Evolutionary conservation across 2,888 invertebrate genomes (phyloP).

Genomic region (Ptilodon capucinus): DNA sequence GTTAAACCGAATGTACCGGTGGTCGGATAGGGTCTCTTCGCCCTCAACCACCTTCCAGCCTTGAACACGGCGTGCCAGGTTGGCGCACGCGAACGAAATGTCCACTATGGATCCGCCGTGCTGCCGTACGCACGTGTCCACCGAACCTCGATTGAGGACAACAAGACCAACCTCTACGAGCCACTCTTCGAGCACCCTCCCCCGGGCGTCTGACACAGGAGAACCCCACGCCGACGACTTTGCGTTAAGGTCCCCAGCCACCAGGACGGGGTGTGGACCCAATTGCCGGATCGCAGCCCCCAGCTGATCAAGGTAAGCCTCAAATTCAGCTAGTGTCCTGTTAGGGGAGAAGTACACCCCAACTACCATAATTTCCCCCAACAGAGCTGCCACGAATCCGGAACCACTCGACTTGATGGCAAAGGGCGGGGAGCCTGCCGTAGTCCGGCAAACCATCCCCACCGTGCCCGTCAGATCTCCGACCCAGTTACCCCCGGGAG

Average conservation of each 20-base stretch:
- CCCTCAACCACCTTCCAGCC: conserved; percentile 1
- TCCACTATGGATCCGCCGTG: neutral
- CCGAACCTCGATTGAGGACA: neutral
- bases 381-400: conserved; percentile 8
- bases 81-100: conserved; percentile 2
- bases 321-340: conserved; percentile 15
- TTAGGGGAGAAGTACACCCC: conserved; percentile 29
- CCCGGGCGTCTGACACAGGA: neutral
- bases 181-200: neutral
- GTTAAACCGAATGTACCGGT: conserved; percentile 2
- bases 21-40: conserved; percentile 1
- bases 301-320: conserved; percentile 8
- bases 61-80: neutral
- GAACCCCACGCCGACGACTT: neutral
- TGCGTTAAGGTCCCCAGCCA: conserved; percentile 1
- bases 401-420: no score
- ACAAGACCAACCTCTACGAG: neutral
- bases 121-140: neutral
- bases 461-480: neutral
- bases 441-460: no score
- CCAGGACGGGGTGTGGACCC: conserved; percentile 1
- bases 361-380: conserved; percentile 4
- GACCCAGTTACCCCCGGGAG: neutral
- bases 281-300: conserved; percentile 3
- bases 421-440: no score